Conservation (phyloP, 1,140 invertebrate species). For the Telenomus remus region DNA sequence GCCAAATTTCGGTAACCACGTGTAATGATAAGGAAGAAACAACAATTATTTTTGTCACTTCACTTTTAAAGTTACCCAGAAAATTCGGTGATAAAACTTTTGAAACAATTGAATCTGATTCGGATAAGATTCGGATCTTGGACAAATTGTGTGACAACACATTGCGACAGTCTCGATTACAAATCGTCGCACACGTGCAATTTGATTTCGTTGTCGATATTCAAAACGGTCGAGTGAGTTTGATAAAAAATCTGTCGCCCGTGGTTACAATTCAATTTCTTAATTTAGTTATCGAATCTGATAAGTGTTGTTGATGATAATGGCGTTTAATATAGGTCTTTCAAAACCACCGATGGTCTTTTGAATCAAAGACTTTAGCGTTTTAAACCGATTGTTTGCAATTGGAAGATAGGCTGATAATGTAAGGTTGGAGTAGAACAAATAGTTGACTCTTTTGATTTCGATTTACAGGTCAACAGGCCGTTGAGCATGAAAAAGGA, state of each 20-base stretch:
- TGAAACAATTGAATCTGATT: no score
- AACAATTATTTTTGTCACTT: no score
- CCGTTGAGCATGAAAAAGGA: slow-evolving; percentile 97
- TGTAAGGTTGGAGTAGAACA: slow-evolving; percentile 17
- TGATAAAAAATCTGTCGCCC: slow-evolving; percentile 20
- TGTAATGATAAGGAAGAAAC: no score
- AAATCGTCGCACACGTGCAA: slow-evolving; percentile 13
- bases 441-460: slow-evolving; percentile 17
- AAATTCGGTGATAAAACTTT: no score
- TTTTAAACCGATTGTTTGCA: slow-evolving; percentile 51
- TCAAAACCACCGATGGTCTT: slow-evolving; percentile 47
- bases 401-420: slow-evolving; percentile 30
- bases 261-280: slow-evolving; percentile 38
- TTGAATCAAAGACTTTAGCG: slow-evolving; percentile 41
- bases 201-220: slow-evolving; percentile 22
- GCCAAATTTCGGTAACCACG: no score
- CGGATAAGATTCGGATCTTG: no score
- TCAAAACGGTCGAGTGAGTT: no score
- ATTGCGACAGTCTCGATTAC: slow-evolving; percentile 4
- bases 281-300: slow-evolving; percentile 45
- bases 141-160: no score
- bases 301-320: slow-evolving; percentile 29
- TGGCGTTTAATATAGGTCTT: slow-evolving; percentile 53
- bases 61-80: no score
- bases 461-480: slow-evolving; percentile 82